Percentiles rank a stretch among this genome's conserved stretches.
These are phyloP conservation scores for Muscidifurax raptorellus DNA, from an alignment of 1,140 invertebrate species.

Conservation along the genomic window DNA sequence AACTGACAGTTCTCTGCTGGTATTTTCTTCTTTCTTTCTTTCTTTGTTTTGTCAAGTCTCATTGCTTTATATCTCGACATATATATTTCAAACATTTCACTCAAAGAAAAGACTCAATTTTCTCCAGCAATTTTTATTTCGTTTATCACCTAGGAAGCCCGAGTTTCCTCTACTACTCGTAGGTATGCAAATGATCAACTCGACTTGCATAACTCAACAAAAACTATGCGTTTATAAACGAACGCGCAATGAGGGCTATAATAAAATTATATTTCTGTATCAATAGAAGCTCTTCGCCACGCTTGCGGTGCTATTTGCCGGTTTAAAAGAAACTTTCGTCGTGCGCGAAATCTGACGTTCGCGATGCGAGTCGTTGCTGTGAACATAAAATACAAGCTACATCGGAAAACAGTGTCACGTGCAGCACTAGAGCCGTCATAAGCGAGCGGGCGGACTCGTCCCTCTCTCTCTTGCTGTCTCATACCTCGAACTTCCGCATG, in stretches of 20 bases:
- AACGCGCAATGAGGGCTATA: neutral
- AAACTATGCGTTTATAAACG: neutral
- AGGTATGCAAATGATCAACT: neutral
- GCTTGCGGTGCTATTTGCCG: neutral
- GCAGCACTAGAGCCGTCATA: neutral
- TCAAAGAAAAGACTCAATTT: too few relatives aligned
- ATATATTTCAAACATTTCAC: too few relatives aligned
- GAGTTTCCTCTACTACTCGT: neutral
- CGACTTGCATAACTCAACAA: too few relatives aligned
- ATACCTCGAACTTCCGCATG: conserved; percentile 3
- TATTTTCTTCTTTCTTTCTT: too few relatives aligned
- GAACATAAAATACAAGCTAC: conserved; percentile 18
- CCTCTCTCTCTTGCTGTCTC: neutral
- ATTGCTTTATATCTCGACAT: too few relatives aligned
- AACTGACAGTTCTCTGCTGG: neutral
- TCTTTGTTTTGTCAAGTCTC: neutral
- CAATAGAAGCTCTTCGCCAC: neutral
- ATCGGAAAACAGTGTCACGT: neutral
- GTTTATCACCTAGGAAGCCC: neutral
- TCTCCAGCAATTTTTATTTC: too few relatives aligned
- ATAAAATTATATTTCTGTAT: neutral
- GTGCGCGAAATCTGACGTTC: conserved; percentile 22
- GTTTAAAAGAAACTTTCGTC: conserved; percentile 11
- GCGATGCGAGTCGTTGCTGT: too few relatives aligned
- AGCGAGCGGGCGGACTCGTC: neutral